A percentile compares a stretch with the other conserved stretches of the same genome.
Conservation (phyloP, 2,797 vertebrate species). For the Liparis tanakae region DNA sequence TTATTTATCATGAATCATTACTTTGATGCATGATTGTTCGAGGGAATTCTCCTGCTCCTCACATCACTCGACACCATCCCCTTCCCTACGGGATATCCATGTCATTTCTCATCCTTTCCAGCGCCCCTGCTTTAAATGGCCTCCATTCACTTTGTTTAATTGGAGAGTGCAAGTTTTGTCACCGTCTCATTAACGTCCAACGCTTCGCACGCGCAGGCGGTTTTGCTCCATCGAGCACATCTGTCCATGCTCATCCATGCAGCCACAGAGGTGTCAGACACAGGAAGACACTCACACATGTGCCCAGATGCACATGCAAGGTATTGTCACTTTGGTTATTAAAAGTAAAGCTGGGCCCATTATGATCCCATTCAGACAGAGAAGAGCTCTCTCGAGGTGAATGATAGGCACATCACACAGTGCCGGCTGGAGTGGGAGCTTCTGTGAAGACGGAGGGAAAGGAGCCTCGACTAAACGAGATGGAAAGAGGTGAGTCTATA, state of each 20-base stretch:
- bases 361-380: constrained; percentile 81
- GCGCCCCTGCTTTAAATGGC: constrained; percentile 67
- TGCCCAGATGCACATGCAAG: constrained; percentile 59
- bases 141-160: constrained; percentile 81
- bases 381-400: constrained; percentile 77
- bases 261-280: constrained; percentile 82
- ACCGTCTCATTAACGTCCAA: constrained; percentile 83
- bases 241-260: constrained; percentile 78
- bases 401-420: constrained; percentile 80
- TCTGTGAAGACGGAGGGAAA: constrained; percentile 43
- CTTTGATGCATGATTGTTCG: constrained; percentile 9
- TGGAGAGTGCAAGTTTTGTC: constrained; percentile 79
- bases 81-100: constrained; percentile 49
- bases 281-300: constrained; percentile 63
- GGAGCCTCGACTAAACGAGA: constrained; percentile 58
- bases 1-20: neutral
- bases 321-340: constrained; percentile 84
- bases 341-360: constrained; percentile 82
- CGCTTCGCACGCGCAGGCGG: constrained; percentile 71
- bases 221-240: constrained; percentile 82
- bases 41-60: constrained; percentile 19
- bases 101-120: constrained; percentile 60
- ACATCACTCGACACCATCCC: constrained; percentile 30
- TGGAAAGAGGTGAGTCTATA: constrained; percentile 50
- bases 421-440: constrained; percentile 61